Conservation (phyloP, 2,113 vertebrate genomes). For the Phalacrocorax aristotelis region DNA sequence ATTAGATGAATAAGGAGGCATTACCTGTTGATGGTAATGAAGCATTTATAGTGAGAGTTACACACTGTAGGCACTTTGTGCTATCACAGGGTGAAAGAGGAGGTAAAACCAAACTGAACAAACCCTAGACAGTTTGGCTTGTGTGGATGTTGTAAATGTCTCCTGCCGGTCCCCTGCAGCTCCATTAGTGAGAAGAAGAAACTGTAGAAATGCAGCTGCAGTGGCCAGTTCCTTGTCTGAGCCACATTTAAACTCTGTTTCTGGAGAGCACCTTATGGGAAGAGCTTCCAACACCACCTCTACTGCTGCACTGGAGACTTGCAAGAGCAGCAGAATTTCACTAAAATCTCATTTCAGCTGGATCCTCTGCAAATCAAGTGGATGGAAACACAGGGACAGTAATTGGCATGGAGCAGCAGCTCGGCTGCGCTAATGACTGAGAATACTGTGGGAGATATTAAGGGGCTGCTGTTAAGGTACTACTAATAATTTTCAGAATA, state of each 20-base stretch:
- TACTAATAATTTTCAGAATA: constrained; percentile 52
- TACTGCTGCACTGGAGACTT: not conserved
- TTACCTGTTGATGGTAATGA: not conserved
- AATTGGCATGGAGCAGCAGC: constrained; percentile 10
- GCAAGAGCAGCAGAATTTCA: not conserved
- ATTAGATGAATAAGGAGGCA: not conserved
- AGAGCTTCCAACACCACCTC: not conserved
- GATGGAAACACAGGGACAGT: not conserved
- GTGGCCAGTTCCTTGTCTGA: not conserved
- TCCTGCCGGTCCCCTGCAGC: not conserved
- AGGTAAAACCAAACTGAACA: not conserved
- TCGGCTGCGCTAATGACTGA: not conserved
- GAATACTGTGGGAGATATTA: constrained; percentile 46
- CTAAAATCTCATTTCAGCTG: not conserved
- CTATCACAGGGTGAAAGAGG: not conserved
- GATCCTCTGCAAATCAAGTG: not conserved
- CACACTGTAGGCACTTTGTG: not conserved
- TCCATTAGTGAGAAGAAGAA: not conserved
- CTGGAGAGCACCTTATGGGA: accelerated
- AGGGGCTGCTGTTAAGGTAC: constrained; percentile 1
- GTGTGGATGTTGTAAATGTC: not conserved
- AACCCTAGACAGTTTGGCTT: not conserved
- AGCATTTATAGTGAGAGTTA: not conserved
- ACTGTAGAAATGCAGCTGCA: not conserved
- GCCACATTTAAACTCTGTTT: not conserved